Percentiles rank a stretch among this genome's conserved stretches.
Conservation (phyloP, 2,888 invertebrate species). For the Octodonta nipae region DNA sequence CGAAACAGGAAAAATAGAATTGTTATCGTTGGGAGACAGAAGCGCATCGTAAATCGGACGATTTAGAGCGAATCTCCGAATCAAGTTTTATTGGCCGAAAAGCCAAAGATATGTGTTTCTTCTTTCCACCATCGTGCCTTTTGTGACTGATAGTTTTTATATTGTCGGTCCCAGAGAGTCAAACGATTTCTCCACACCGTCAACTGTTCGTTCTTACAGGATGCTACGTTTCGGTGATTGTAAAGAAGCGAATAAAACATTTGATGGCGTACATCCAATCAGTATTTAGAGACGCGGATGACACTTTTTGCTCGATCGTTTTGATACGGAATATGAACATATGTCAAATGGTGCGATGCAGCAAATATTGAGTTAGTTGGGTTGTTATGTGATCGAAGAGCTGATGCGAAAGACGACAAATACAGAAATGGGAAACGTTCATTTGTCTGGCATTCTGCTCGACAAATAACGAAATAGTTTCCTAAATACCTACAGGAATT, state of each 20-base stretch:
- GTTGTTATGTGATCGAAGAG: not conserved
- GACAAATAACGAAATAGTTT: too few species aligned
- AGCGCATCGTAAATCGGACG: constrained; percentile 31
- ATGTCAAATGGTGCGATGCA: constrained; percentile 23
- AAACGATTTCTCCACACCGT: too few species aligned
- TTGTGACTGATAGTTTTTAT: constrained; percentile 32
- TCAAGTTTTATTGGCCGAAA: constrained; percentile 50
- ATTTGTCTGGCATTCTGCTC: too few species aligned
- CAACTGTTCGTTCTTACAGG: too few species aligned
- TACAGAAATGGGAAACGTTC: too few species aligned
- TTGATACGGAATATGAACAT: constrained; percentile 22
- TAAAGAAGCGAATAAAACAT: constrained; percentile 29
- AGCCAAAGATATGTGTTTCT: constrained; percentile 43
- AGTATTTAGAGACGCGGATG: constrained; percentile 32
- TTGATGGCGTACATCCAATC: constrained; percentile 35
- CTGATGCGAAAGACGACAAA: constrained; percentile 4
- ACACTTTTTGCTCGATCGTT: constrained; percentile 25
- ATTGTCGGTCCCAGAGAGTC: too few species aligned
- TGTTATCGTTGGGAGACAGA: constrained; percentile 31
- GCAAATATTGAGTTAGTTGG: constrained; percentile 26
- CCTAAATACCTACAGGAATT: too few species aligned
- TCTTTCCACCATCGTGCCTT: constrained; percentile 25
- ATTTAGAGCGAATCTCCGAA: constrained; percentile 32
- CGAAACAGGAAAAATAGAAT: constrained; percentile 28
- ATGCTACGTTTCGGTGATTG: too few species aligned